Evolutionary conservation across 2,888 invertebrate genomes (phyloP).

Genomic region (Mamestra brassicae): DNA sequence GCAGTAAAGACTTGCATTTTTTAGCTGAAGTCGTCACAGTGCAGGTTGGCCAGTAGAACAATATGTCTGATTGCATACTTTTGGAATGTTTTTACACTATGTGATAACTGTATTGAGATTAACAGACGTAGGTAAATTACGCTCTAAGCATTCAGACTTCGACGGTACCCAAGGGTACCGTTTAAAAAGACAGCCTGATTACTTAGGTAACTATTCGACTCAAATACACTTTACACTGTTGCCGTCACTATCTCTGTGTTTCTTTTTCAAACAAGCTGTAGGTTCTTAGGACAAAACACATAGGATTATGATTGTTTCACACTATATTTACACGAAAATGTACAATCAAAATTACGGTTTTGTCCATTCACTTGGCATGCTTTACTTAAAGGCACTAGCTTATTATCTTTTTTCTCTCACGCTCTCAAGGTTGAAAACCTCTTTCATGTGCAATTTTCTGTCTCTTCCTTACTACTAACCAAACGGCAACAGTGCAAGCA

Average conservation of each 20-base stretch:
- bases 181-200: not conserved
- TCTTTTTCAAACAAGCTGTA: not conserved
- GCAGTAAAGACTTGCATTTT: conserved; percentile 12
- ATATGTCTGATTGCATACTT: conserved; percentile 21
- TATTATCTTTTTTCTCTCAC: not conserved
- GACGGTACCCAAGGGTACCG: not conserved
- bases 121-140: conserved; percentile 18
- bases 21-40: conserved; percentile 37
- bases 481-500: conserved; percentile 32
- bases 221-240: conserved; percentile 12
- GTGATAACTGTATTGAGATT: conserved; percentile 33
- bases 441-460: not conserved
- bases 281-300: conserved; percentile 22
- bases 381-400: not conserved
- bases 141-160: not conserved
- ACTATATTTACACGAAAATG: conserved; percentile 56
- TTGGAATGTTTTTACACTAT: conserved; percentile 52
- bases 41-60: conserved; percentile 27
- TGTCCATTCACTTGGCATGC: not conserved
- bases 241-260: not conserved
- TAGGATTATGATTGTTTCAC: not conserved
- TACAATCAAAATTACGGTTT: conserved; percentile 5
- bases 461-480: not conserved
- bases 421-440: not conserved
- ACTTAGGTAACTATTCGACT: conserved; percentile 7